Evolutionary conservation across 2,113 vertebrate species (phyloP), one percentile per base, ranked within the genome.

Genomic region (Nothocercus julius): DNA sequence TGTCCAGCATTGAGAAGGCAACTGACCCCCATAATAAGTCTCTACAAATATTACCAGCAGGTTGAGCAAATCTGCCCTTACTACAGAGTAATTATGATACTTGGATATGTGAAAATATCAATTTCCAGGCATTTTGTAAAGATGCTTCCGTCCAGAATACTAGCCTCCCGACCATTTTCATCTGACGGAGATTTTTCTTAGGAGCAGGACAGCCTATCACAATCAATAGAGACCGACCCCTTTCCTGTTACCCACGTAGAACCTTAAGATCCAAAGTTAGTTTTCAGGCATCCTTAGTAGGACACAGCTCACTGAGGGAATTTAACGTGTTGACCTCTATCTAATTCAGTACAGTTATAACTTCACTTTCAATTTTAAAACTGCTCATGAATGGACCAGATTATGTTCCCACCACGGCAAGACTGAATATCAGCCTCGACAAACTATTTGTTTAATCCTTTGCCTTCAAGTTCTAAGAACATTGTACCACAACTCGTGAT

Each of bases 241-340:
- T 24, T 36, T 20, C n/a, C 59, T 62, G n/a, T 34, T 34, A 51
- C 54, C 51, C 59, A 64, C 0, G 0, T 8, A 64, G 42, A 30
- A 44, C 38, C 74, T 51, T 34, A 85, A 53, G 44, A 90, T 44
- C 13, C n/a, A 58, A 36, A 56, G 34, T 32, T 67, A 63, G 27
- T 62, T 80, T 69, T 40, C 51, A 32, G 44, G 5, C 11, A 44
- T 42, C 54, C 68, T 62, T 51, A 56, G 59, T 30, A 44, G 73
- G 17, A 72, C 38, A 66, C 36, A 63, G 3, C 47, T 34, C n/a
- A 19, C 17, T 58, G 59, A 17, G 4, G 22, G 70, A 67, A 58
- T 44, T 45, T 22, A 77, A 70, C 40, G 38, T 16, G 20, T 30
- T 44, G 28, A 76, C 30, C 38, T 7, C 22, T 66, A 27, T 49